A percentile compares a stretch with the other conserved stretches of the same genome.
These are phyloP conservation scores for Nebria salina DNA, from an alignment of 2,888 invertebrate genomes.

Conservation along the genomic window DNA sequence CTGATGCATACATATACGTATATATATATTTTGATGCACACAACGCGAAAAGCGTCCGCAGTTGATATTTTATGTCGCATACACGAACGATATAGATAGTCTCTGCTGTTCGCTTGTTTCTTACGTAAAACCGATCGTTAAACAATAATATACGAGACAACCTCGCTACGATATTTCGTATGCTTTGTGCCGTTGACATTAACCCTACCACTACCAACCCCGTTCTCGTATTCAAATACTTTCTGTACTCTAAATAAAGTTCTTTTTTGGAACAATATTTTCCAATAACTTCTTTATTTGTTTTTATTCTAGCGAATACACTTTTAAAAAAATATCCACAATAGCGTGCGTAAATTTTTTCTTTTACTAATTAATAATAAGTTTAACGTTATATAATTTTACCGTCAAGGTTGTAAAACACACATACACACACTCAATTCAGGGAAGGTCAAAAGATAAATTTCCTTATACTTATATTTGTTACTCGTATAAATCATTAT, in stretches of 20 bases:
- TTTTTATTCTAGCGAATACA: too few species aligned
- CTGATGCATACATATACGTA: not conserved
- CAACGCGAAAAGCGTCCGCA: conserved; percentile 26
- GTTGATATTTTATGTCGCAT: conserved; percentile 35
- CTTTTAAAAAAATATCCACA: too few species aligned
- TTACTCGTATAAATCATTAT: too few species aligned
- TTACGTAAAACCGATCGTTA: conserved; percentile 26
- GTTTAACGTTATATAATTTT: too few species aligned
- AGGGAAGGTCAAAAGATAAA: too few species aligned
- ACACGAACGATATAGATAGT: conserved; percentile 17
- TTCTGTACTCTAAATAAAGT: not conserved
- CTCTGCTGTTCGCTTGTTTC: conserved; percentile 28
- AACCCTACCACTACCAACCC: not conserved
- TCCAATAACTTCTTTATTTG: too few species aligned
- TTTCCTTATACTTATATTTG: too few species aligned
- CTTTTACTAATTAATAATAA: too few species aligned
- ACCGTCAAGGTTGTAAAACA: too few species aligned
- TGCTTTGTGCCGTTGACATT: conserved; percentile 10
- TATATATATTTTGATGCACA: not conserved
- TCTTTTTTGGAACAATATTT: too few species aligned
- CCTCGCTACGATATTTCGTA: not conserved
- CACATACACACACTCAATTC: too few species aligned
- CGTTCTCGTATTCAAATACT: conserved; percentile 9
- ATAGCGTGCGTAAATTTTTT: too few species aligned
- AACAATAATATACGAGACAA: conserved; percentile 32